A percentile compares a stretch with the other conserved stretches of the same genome.
Conservation (phyloP, 2,113 vertebrate genomes). For the Pica pica region DNA sequence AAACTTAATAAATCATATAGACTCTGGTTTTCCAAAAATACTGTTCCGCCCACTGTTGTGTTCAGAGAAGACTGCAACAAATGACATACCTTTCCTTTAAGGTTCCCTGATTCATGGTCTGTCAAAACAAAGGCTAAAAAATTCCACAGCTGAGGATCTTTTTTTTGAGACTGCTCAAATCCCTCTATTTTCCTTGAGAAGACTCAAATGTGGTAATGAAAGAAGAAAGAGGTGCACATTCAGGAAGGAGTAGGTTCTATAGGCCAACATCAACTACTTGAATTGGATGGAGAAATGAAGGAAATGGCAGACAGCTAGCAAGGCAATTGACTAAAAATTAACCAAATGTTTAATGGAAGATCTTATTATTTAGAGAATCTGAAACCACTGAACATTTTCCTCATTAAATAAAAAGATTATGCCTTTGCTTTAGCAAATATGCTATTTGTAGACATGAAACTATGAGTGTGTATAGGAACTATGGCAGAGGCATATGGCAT, state of each 20-base stretch:
- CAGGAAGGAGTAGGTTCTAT: background rate
- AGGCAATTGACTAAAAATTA: background rate
- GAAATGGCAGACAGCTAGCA: background rate
- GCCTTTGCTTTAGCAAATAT: background rate
- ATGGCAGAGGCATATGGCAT: background rate
- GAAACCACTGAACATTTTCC: background rate
- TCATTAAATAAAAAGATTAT: background rate
- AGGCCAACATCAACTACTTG: background rate
- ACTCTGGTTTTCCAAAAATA: background rate
- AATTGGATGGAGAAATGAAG: background rate
- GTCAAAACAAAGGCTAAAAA: background rate
- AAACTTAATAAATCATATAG: background rate
- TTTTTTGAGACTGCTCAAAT: background rate
- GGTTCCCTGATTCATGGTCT: background rate
- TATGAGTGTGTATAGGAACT: background rate
- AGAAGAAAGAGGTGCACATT: background rate
- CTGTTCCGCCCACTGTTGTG: background rate
- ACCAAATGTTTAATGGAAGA: background rate
- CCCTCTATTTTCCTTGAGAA: background rate
- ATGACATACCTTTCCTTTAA: background rate
- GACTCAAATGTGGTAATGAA: background rate
- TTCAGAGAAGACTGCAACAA: background rate
- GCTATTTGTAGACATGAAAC: background rate
- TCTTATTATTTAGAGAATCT: background rate
- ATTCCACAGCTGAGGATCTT: background rate